A percentile compares a stretch with the other conserved stretches of the same genome.
These are phyloP conservation scores for Caradrina clavipalpis DNA, from an alignment of 2,888 invertebrate genomes.

Conservation along the genomic window DNA sequence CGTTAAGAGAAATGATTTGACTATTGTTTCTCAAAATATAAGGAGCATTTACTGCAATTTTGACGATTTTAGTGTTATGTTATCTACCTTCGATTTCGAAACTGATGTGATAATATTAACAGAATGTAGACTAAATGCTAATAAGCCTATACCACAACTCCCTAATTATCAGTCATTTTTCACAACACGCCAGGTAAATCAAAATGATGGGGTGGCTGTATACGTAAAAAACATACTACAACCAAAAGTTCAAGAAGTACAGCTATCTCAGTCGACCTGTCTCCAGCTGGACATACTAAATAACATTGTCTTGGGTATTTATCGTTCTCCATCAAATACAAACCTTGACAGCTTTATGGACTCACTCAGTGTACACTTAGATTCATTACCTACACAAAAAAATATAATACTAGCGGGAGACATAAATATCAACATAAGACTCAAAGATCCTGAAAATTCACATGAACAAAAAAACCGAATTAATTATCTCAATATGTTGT, in stretches of 20 bases:
- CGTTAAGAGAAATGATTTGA: background rate
- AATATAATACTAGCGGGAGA: background rate
- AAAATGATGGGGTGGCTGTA: too few species aligned
- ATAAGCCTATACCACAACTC: background rate
- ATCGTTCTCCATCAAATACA: background rate
- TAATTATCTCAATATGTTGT: background rate
- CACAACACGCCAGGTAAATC: too few species aligned
- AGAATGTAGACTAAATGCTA: background rate
- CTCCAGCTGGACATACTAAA: background rate
- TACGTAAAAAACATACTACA: background rate
- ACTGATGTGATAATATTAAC: background rate
- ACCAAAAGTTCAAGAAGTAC: background rate
- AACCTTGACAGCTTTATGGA: background rate
- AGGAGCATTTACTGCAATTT: constrained; percentile 1
- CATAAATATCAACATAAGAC: background rate
- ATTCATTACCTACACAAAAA: background rate
- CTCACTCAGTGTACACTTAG: background rate
- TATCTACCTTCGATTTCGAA: background rate
- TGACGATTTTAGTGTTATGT: background rate
- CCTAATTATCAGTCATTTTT: too few species aligned
- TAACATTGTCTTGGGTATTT: background rate
- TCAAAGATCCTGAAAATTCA: background rate
- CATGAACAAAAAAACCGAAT: background rate
- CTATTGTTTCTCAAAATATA: background rate
- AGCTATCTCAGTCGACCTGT: background rate